Conservation (phyloP, 2,113 vertebrate species). For the Xiphophorus couchianus region DNA sequence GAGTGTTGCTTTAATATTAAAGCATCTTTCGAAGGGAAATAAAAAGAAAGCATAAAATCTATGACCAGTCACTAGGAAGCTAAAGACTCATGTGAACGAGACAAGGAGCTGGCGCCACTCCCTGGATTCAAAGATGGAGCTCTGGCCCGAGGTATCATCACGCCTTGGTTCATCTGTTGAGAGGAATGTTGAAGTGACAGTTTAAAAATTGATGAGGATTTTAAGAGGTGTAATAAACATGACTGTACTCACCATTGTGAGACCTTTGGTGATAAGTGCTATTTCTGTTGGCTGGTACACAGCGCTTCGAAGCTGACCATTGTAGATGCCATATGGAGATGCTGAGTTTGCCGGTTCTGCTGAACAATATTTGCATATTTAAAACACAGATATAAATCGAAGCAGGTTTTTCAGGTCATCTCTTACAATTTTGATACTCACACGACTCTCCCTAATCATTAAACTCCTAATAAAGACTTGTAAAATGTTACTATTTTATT, state of each 20-base stretch:
- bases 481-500: no score
- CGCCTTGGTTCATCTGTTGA: constrained; percentile 77
- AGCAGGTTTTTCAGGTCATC: background rate
- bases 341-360: constrained; percentile 79
- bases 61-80: constrained; percentile 25
- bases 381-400: background rate
- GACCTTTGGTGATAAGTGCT: constrained; percentile 87
- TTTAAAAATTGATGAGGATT: background rate
- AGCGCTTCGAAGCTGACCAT: constrained; percentile 83
- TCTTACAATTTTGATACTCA: background rate
- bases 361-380: constrained; percentile 3
- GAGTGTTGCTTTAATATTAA: background rate
- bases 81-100: constrained; percentile 76
- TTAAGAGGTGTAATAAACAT: background rate
- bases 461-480: no score
- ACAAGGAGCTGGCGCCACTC: constrained; percentile 76
- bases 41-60: background rate
- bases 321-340: constrained; percentile 87
- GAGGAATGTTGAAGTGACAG: background rate
- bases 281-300: constrained; percentile 95
- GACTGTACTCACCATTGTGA: constrained; percentile 74
- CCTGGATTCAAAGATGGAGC: constrained; percentile 68
- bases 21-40: constrained; percentile 5
- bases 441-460: no score
- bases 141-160: constrained; percentile 82